Evolutionary conservation across 2,888 invertebrate species (phyloP).

Genomic region (Megastigmus dorsalis): DNA sequence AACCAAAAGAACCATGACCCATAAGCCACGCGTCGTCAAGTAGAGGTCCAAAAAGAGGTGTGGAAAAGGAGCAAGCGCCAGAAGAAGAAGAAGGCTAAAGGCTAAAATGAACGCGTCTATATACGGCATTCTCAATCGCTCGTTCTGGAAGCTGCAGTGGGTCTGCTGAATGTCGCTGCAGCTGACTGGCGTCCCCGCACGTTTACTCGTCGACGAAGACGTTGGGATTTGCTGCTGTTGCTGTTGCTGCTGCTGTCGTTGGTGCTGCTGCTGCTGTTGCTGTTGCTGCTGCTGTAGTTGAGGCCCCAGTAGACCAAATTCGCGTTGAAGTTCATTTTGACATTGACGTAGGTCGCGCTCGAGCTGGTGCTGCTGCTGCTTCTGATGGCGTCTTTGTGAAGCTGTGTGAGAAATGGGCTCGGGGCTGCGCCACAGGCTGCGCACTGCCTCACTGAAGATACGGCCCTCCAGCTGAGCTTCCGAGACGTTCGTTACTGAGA

Average conservation of each 20-base stretch:
- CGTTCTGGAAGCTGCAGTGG: slow-evolving; percentile 52
- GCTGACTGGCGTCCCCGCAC: neutral
- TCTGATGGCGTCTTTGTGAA: too few relatives aligned
- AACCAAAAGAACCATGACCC: too few relatives aligned
- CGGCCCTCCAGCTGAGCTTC: slow-evolving; percentile 65
- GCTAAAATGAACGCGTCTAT: too few relatives aligned
- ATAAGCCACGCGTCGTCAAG: too few relatives aligned
- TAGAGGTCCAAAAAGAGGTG: too few relatives aligned
- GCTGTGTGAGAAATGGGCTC: neutral
- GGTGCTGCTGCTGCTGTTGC: neutral
- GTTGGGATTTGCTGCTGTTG: slow-evolving; percentile 1
- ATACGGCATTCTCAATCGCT: slow-evolving; percentile 50
- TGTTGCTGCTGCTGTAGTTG: neutral
- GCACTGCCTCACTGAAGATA: slow-evolving; percentile 59
- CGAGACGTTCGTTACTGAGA: slow-evolving; percentile 61
- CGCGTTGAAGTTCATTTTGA: slow-evolving; percentile 32
- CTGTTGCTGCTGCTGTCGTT: neutral
- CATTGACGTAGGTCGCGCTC: slow-evolving; percentile 14
- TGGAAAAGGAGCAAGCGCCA: too few relatives aligned
- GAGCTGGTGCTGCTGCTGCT: neutral
- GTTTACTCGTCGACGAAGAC: neutral
- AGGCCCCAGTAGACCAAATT: slow-evolving; percentile 20
- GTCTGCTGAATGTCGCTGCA: slow-evolving; percentile 37
- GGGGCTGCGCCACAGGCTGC: slow-evolving; percentile 37
- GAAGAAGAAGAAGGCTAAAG: too few relatives aligned